These are phyloP conservation scores for Chrysomela aeneicollis DNA, from an alignment of 2,888 invertebrate genomes.

Conservation along the genomic window DNA sequence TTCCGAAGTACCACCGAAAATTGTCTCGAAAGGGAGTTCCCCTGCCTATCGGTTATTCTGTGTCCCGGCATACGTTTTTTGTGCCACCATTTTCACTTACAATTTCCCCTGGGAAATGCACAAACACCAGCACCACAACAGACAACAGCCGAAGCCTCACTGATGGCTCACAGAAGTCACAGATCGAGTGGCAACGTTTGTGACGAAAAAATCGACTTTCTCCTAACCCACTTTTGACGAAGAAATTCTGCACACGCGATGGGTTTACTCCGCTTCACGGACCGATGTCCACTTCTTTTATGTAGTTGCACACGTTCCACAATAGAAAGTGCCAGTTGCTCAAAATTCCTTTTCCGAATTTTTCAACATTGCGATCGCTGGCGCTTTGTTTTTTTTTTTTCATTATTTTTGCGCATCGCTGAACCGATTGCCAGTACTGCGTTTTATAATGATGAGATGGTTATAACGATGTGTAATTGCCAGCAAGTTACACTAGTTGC, in stretches of 20 bases:
- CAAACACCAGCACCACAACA: constrained; percentile 38
- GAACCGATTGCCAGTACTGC: neutral
- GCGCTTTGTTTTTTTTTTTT: neutral
- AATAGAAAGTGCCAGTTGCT: constrained; percentile 17
- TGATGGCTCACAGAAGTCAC: constrained; percentile 56
- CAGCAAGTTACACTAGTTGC: too few relatives aligned
- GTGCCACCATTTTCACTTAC: neutral
- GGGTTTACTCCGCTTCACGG: constrained; percentile 30
- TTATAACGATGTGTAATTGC: too few relatives aligned
- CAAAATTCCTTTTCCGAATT: constrained; percentile 20
- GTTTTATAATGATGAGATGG: too few relatives aligned
- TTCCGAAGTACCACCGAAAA: too few relatives aligned
- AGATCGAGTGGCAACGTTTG: constrained; percentile 52
- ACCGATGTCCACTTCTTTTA: constrained; percentile 21
- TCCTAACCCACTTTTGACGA: constrained; percentile 59
- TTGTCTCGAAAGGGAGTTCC: neutral
- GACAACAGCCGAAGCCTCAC: constrained; percentile 55
- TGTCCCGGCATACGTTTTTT: neutral
- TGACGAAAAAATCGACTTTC: constrained; percentile 59
- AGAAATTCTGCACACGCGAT: constrained; percentile 45
- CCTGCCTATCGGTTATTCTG: neutral
- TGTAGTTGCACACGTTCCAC: constrained; percentile 15
- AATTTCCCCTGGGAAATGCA: neutral
- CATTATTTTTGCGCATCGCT: constrained; percentile 6
- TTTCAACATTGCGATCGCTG: constrained; percentile 14